Conservation (phyloP, 1,140 invertebrate species). For the Gonatopus flavifemur region DNA sequence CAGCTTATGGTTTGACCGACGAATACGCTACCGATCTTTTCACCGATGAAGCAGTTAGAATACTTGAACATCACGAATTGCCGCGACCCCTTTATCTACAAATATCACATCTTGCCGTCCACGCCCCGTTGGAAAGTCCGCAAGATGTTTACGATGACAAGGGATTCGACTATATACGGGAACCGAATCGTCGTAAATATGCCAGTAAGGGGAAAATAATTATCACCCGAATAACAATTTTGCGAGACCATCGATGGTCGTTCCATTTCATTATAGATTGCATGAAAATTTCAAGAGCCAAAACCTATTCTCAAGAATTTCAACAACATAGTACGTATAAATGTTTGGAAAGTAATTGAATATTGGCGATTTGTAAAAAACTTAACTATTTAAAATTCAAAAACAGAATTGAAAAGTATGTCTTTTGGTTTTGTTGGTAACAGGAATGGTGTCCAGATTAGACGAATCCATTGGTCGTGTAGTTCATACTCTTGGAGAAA, state of each 20-base stretch:
- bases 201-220: slow-evolving; percentile 58
- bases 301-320: neutral
- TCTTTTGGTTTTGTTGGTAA: slow-evolving; percentile 17
- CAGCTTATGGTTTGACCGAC: slow-evolving; percentile 64
- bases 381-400: neutral
- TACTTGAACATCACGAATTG: slow-evolving; percentile 63
- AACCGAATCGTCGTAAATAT: slow-evolving; percentile 67
- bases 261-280: slow-evolving; percentile 8
- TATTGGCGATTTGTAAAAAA: neutral
- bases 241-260: slow-evolving; percentile 1
- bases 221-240: slow-evolving; percentile 3
- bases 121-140: slow-evolving; percentile 63
- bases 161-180: slow-evolving; percentile 66
- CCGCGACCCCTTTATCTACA: slow-evolving; percentile 69
- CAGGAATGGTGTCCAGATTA: slow-evolving; percentile 71
- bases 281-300: too few species aligned
- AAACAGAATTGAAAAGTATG: neutral
- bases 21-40: slow-evolving; percentile 72
- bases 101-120: slow-evolving; percentile 68
- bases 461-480: slow-evolving; percentile 72
- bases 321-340: neutral
- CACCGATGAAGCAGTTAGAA: slow-evolving; percentile 63
- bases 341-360: too few species aligned
- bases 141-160: slow-evolving; percentile 67
- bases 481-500: slow-evolving; percentile 61